phyloP scores from a whole-genome alignment of 2,113 vertebrate genomes.

The Cynocephalus volans region DNA sequence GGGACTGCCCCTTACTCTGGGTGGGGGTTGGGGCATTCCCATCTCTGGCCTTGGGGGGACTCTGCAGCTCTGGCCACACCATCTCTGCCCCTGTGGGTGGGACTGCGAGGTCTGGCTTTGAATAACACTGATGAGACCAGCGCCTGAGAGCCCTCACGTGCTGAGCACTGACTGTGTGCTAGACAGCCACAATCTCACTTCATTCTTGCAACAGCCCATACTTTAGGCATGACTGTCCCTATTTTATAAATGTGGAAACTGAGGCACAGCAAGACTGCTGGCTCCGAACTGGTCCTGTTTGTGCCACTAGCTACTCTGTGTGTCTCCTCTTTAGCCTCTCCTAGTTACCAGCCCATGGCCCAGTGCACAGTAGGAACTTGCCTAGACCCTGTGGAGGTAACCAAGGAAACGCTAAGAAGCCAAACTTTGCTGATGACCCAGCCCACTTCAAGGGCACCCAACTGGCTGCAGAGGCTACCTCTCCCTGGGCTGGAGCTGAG shows the following conservation, averaged over 20 bases:
- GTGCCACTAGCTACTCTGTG: not conserved
- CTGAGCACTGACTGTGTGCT: not conserved
- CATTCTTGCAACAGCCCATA: not conserved
- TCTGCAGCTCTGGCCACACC: not conserved
- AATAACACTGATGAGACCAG: not conserved
- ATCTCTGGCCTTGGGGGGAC: not conserved
- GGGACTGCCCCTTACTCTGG: not conserved
- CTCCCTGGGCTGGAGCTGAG: conserved; percentile 20
- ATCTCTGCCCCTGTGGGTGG: not conserved
- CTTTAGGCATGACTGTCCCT: not conserved
- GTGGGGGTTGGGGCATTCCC: not conserved
- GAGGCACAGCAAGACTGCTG: not conserved
- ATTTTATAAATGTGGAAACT: not conserved
- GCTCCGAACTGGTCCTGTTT: accelerated
- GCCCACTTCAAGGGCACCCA: conserved; percentile 47
- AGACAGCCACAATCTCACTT: not conserved
- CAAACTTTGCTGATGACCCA: not conserved
- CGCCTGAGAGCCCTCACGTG: accelerated
- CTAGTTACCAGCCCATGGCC: accelerated
- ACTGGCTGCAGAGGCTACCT: accelerated
- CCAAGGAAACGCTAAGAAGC: not conserved
- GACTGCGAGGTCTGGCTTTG: not conserved
- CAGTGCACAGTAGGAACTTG: not conserved
- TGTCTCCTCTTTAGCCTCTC: too few species aligned
- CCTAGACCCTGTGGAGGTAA: not conserved